Base-by-base conservation (phyloP, 2,113 vertebrate genomes). In the Caranx ignobilis region DNA sequence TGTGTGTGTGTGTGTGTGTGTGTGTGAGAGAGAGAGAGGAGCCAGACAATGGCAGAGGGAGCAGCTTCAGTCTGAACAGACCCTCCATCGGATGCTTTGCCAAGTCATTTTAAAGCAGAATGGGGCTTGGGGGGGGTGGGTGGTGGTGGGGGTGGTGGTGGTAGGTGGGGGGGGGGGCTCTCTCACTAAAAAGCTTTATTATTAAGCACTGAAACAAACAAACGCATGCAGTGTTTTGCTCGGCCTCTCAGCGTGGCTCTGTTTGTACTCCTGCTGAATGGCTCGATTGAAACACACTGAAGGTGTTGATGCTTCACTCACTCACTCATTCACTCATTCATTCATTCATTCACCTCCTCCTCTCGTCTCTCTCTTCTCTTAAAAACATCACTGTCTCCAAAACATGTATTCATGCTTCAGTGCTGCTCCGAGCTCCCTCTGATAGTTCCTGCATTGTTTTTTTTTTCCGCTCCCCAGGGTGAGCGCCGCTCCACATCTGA, bases 31-130 rank as follows among this genome's bases (percentile, higher is more conserved):
- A 26, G 26, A 26, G 26, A 26, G 26, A 26, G 85, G 91, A 87
- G 75, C 79, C 43, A 89, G 86, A 94, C 90, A 95, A 93, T 93
- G 82, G 88, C 80, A 79, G 81, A 74, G 39, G 79, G 82, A 93
- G 82, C 81, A 67, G 83, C 87, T 88, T 88, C 86, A 83, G 82
- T 84, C 83, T 94, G 90, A 94, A 94, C 89, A 93, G 89, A 87
- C 91, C 72, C 92, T 93, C 79, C 86, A 91, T 90, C 80, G 69
- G 84, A 92, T 83, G 86, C 87, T 92, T 82, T 90, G 84, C 79
- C 87, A 86, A 90, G 89, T 92, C 76, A 92, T 92, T 93, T 92
- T 72, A 26, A 26, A 83, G 34, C 79, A 87, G 87, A 94, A 89
- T 78, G 81, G 84, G 70, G 68, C 89, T 79, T 84, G 82, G 81